These are phyloP conservation scores for Cavia porcellus DNA, from an alignment of 2,113 vertebrate species.

Conservation along the genomic window DNA sequence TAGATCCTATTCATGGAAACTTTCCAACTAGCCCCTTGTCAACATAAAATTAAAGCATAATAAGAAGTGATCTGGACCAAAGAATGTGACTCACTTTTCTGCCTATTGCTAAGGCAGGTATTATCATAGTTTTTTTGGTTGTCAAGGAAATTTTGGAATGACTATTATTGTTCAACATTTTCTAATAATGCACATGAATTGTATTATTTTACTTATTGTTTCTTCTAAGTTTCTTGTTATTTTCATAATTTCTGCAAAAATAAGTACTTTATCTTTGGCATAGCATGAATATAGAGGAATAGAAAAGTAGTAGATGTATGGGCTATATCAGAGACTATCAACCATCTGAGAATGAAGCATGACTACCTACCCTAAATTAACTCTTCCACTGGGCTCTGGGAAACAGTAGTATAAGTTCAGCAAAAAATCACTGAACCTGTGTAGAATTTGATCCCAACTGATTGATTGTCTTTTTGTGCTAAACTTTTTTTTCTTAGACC, in stretches of 20 bases:
- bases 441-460: background rate
- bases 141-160: background rate
- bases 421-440: background rate
- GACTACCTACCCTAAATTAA: background rate
- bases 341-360: background rate
- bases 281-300: background rate
- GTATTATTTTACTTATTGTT: background rate
- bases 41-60: background rate
- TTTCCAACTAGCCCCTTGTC: background rate
- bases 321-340: background rate
- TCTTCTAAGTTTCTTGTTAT: background rate
- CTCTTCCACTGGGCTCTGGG: background rate
- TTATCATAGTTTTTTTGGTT: background rate
- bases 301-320: background rate
- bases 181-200: background rate
- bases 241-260: background rate
- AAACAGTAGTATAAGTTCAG: background rate
- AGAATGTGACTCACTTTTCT: background rate
- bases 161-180: constrained; percentile 8
- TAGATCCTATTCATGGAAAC: background rate
- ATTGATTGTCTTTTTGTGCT: background rate
- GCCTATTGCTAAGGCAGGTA: background rate
- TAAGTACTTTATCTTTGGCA: background rate
- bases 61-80: background rate
- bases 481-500: background rate